Conservation (phyloP, 2,888 invertebrate genomes). For the Embidobia sp. region DNA sequence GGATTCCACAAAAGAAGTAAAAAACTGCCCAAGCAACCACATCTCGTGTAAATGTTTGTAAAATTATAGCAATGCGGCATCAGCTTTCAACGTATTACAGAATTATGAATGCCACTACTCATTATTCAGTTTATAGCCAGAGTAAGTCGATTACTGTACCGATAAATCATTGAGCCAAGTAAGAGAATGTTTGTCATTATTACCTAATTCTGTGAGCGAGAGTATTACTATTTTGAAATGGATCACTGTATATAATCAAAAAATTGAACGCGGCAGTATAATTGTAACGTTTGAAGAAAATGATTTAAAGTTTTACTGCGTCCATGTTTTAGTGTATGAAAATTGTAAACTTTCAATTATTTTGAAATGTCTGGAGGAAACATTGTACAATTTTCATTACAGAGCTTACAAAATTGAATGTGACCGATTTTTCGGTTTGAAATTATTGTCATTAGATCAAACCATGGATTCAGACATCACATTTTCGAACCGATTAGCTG, state of each 20-base stretch:
- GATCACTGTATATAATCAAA: not conserved
- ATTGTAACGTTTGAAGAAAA: slow-evolving; percentile 4
- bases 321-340: slow-evolving; percentile 1
- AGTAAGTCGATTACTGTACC: too few species aligned
- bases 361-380: slow-evolving; percentile 1
- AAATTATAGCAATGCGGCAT: slow-evolving; percentile 51
- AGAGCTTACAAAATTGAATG: slow-evolving; percentile 19
- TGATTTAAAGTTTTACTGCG: slow-evolving; percentile 2
- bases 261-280: not conserved
- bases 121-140: not conserved
- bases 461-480: too few species aligned
- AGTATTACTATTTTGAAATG: not conserved
- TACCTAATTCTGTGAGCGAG: not conserved
- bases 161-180: not conserved
- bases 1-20: slow-evolving; percentile 48
- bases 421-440: slow-evolving; percentile 4
- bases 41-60: slow-evolving; percentile 50
- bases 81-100: slow-evolving; percentile 38
- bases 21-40: slow-evolving; percentile 26
- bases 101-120: not conserved
- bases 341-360: not conserved
- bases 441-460: slow-evolving; percentile 1
- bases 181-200: not conserved
- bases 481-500: slow-evolving; percentile 4
- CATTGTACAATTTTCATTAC: slow-evolving; percentile 6